Base-by-base conservation (phyloP, 2,113 vertebrate species). In the Otocyon megalotis region DNA sequence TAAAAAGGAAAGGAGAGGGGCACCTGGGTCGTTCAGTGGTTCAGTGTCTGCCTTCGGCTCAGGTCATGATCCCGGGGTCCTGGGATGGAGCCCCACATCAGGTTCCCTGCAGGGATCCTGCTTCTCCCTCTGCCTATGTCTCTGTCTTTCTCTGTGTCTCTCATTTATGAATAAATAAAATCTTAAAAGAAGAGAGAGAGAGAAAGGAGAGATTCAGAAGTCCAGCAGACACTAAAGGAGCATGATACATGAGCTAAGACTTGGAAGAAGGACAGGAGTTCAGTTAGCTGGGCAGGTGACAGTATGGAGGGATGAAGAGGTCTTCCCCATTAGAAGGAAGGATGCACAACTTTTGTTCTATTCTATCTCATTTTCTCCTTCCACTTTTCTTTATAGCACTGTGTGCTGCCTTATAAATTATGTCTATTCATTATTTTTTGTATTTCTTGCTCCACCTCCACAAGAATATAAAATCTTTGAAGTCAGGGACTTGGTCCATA, bases 221-320 rank as follows among this genome's bases (percentile, higher is more conserved):
- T 7, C 14, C 16, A 4, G n/a, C 1, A 90, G 19, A 37, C 28
- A 3, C 9, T 14, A 48, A 22, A 26, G 77, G 10, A 50, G 3
- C 4, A 1, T 65, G 22, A 17, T 17, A 19, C 16, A 16, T 7
- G 22, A 50, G 12, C 26, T 63, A 37, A 88, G 8, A 48, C 24
- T 17, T 26, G 84, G 69, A 71, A 54, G 50, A 35, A 37, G 43
- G 90, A 1, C 6, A 22, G 30, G 11, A 28, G 28, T 26, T 74
- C 30, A 24, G 9, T 20, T 1, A 37, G 14, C 43, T 22, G 11
- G 6, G 12, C 3, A 4, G 32, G 28, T 0, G 0, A 32, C 4
- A 32, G 6, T 1, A 8, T 37, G 13, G 50, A 32, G 24, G 10
- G 17, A 22, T 8, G n/a, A 60, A 54, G 54, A 54, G 14, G 11